These are phyloP conservation scores for Zaprionus ghesquierei DNA, from an alignment of 1,140 invertebrate species.

Conservation along the genomic window DNA sequence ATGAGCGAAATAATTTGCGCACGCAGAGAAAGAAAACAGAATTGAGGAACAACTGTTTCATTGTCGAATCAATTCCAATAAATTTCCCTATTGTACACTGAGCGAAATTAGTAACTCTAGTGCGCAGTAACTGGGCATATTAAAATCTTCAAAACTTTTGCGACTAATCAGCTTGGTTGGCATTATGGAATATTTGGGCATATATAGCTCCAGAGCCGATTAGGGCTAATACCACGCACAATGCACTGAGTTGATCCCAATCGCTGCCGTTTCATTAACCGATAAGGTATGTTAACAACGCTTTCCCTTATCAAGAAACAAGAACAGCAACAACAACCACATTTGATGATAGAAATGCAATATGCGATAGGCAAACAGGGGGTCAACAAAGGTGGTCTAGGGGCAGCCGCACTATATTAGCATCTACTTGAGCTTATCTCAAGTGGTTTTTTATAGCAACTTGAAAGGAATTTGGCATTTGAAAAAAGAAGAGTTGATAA, in stretches of 20 bases:
- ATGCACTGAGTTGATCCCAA: background rate
- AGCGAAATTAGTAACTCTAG: background rate
- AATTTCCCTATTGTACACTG: background rate
- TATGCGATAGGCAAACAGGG: background rate
- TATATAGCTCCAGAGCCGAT: background rate
- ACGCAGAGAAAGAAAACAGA: background rate
- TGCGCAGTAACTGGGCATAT: background rate
- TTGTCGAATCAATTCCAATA: background rate
- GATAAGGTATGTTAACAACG: background rate
- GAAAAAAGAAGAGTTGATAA: slow-evolving; percentile 2
- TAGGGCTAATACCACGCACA: background rate
- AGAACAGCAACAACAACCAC: too few species aligned
- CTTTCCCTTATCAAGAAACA: too few species aligned
- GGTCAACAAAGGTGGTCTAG: background rate
- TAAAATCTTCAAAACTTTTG: background rate
- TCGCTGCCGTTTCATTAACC: background rate
- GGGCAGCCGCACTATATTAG: background rate
- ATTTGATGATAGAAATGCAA: background rate
- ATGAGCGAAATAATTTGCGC: too few species aligned
- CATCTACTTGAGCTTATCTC: background rate
- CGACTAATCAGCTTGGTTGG: background rate
- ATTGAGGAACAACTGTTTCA: background rate
- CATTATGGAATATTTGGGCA: background rate
- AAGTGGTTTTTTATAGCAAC: background rate
- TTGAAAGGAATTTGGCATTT: background rate